phyloP scores from a whole-genome alignment of 2,113 vertebrate species.

The Triplophysa dalaica region DNA sequence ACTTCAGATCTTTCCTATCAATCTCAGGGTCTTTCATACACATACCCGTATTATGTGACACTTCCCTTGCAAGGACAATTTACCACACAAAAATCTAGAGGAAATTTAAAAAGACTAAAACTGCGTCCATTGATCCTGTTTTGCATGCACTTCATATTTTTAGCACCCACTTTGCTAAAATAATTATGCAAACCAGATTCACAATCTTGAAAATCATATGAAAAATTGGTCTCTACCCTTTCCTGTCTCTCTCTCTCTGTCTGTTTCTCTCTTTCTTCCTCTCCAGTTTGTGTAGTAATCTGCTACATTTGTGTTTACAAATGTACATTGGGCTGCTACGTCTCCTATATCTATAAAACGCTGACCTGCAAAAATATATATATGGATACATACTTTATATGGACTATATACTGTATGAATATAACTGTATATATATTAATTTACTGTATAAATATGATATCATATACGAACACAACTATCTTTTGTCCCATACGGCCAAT shows the following conservation, averaged over 20 bases:
- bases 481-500: not conserved
- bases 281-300: not conserved
- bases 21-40: not conserved
- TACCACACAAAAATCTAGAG: not conserved
- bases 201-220: not conserved
- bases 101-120: not conserved
- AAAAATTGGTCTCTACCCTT: not conserved
- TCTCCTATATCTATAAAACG: constrained; percentile 28
- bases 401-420: not conserved
- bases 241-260: constrained; percentile 4
- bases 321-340: not conserved
- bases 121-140: not conserved
- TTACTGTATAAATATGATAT: not conserved
- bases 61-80: not conserved
- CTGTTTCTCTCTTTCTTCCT: constrained; percentile 1
- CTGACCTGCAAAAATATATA: constrained; percentile 2
- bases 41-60: not conserved
- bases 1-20: not conserved
- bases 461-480: not conserved
- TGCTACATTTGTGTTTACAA: not conserved
- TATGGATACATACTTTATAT: not conserved
- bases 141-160: not conserved
- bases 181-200: no score
- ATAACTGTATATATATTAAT: not conserved
- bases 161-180: no score